phyloP scores from a whole-genome alignment of 2,888 invertebrate species.

The Melinaea marsaeus region DNA sequence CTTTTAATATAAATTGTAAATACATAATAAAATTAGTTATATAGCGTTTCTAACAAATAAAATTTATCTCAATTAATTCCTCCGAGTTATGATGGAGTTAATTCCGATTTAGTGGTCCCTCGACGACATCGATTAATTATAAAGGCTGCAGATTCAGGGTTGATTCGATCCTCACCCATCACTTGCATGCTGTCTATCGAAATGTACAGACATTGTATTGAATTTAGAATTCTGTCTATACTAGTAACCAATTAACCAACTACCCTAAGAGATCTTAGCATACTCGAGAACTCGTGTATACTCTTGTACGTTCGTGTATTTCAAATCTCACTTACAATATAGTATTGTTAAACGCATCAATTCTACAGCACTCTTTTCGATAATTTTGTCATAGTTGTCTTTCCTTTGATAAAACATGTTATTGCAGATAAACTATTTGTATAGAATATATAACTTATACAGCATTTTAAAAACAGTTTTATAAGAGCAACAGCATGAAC shows the following conservation, averaged over 20 bases:
- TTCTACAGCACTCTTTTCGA: no score
- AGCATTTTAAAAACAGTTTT: no score
- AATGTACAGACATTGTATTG: slow-evolving; percentile 1
- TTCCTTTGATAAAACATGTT: no score
- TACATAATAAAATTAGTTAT: not conserved
- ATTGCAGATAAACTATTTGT: no score
- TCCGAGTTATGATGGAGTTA: slow-evolving; percentile 19
- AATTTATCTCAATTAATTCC: slow-evolving; percentile 10
- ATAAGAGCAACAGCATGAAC: no score
- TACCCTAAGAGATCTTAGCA: no score
- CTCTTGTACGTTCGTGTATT: no score
- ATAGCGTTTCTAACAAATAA: slow-evolving; percentile 3
- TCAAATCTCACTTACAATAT: no score
- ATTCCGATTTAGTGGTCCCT: slow-evolving; percentile 17
- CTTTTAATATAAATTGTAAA: slow-evolving; percentile 1
- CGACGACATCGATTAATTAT: slow-evolving; percentile 23
- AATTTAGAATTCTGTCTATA: not conserved
- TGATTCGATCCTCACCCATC: slow-evolving; percentile 15
- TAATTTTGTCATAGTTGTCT: no score
- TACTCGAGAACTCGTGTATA: no score
- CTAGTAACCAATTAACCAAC: not conserved
- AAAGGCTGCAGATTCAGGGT: slow-evolving; percentile 18
- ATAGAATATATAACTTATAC: no score
- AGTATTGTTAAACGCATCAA: no score
- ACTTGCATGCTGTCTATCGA: slow-evolving; percentile 12